Conservation (phyloP, 1,140 invertebrate genomes). For the Anastrepha ludens region DNA sequence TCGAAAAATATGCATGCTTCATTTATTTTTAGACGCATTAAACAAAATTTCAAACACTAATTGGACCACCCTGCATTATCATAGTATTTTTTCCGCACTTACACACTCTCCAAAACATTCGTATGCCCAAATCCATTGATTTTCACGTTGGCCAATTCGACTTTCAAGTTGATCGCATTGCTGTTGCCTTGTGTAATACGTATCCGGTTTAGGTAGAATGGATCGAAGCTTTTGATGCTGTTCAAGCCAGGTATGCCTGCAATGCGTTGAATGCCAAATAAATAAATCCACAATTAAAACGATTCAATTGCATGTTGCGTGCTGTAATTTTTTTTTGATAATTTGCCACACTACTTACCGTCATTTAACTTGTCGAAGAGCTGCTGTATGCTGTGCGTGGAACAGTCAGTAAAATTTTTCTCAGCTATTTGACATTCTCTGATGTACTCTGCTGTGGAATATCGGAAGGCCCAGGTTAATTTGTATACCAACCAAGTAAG, state of each 20-base stretch:
- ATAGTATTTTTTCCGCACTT: slow-evolving; percentile 63
- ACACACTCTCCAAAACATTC: slow-evolving; percentile 79
- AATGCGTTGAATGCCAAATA: not conserved
- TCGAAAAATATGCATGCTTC: too few species aligned
- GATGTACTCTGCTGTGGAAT: slow-evolving; percentile 78
- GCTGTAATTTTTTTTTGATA: not conserved
- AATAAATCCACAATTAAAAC: slow-evolving; percentile 39
- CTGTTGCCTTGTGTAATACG: slow-evolving; percentile 80
- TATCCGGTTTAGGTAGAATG: slow-evolving; percentile 79
- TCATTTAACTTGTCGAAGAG: slow-evolving; percentile 78
- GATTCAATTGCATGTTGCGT: not conserved
- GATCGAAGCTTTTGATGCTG: slow-evolving; percentile 78
- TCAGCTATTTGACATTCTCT: slow-evolving; percentile 79
- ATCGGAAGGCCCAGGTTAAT: not conserved
- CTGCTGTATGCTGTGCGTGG: slow-evolving; percentile 78
- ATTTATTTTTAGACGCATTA: too few species aligned
- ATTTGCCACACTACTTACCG: slow-evolving; percentile 61
- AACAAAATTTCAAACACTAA: too few species aligned
- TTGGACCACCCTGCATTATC: not conserved
- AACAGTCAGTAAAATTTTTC: slow-evolving; percentile 79
- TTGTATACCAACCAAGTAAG: not conserved
- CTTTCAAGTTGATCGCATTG: slow-evolving; percentile 81
- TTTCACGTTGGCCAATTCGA: slow-evolving; percentile 79
- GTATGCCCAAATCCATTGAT: slow-evolving; percentile 80
- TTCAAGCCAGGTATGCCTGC: slow-evolving; percentile 72